Evolutionary conservation across 2,797 vertebrate species (phyloP).

Genomic region (Eospalax fontanierii): DNA sequence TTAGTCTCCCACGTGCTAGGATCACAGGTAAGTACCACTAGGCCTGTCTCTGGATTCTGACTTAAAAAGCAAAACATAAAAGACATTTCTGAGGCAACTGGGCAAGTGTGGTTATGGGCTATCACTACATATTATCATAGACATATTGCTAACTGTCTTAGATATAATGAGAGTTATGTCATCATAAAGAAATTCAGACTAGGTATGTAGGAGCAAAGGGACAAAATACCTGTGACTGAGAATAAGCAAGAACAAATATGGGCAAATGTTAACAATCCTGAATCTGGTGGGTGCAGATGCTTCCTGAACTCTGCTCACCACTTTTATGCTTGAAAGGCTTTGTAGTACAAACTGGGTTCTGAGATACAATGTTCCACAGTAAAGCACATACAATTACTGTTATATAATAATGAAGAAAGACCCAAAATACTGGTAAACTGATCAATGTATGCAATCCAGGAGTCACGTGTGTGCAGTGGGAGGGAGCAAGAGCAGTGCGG

Average conservation of each 20-base stretch:
- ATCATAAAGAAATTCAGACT: not conserved
- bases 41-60: not conserved
- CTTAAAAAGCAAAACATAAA: not conserved
- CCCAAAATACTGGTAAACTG: not conserved
- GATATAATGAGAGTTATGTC: not conserved
- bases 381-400: not conserved
- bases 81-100: not conserved
- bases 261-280: constrained; percentile 11
- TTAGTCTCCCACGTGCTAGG: not conserved
- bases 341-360: not conserved
- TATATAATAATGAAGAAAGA: not conserved
- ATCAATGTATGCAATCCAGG: not conserved
- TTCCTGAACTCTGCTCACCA: not conserved
- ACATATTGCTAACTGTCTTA: not conserved
- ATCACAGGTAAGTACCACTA: not conserved
- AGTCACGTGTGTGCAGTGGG: too few species aligned
- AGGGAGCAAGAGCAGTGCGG: not conserved
- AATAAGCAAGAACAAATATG: not conserved
- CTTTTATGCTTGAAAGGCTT: constrained; percentile 7
- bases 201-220: not conserved
- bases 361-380: not conserved
- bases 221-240: not conserved
- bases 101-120: constrained; percentile 12
- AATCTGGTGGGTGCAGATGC: not conserved
- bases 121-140: not conserved